A percentile compares a stretch with the other conserved stretches of the same genome.
These are phyloP conservation scores for Eudiplozoon nipponicum DNA, from an alignment of 2,888 invertebrate genomes.

Conservation along the genomic window DNA sequence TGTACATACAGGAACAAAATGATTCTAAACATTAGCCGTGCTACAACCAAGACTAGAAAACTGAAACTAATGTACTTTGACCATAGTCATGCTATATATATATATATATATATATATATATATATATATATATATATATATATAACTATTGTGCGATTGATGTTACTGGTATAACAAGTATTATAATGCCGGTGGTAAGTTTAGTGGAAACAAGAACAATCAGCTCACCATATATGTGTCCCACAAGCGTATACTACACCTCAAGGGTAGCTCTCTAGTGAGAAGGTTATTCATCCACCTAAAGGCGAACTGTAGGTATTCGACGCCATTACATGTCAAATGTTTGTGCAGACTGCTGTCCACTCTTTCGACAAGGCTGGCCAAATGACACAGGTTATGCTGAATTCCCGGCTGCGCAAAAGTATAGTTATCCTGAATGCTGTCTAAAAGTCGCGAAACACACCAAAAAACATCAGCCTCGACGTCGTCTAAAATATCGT, in stretches of 20 bases:
- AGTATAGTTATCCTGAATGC: slow-evolving; percentile 95
- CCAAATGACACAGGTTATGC: slow-evolving; percentile 69
- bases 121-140: no score
- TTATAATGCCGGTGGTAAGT: no score
- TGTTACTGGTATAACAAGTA: no score
- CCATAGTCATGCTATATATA: no score
- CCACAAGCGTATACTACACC: slow-evolving; percentile 84
- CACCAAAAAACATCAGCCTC: slow-evolving; percentile 99
- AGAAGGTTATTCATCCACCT: slow-evolving; percentile 98
- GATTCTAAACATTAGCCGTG: no score
- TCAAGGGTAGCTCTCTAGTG: slow-evolving; percentile 70
- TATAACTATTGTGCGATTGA: no score
- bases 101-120: no score
- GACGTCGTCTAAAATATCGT: slow-evolving; percentile 47
- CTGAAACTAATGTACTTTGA: no score
- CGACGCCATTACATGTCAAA: slow-evolving; percentile 59
- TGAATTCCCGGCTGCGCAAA: slow-evolving; percentile 98
- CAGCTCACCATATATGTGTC: slow-evolving; percentile 60
- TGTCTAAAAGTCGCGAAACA: slow-evolving; percentile 72
- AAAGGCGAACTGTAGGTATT: slow-evolving; percentile 92
- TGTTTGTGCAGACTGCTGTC: slow-evolving; percentile 72
- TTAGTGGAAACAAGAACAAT: no score
- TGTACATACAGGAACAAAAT: no score
- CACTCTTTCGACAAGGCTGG: slow-evolving; percentile 69
- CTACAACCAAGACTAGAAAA: no score